A percentile compares a stretch with the other conserved stretches of the same genome.
phyloP scores from a whole-genome alignment of 2,888 invertebrate genomes.

The Tillus elongatus region DNA sequence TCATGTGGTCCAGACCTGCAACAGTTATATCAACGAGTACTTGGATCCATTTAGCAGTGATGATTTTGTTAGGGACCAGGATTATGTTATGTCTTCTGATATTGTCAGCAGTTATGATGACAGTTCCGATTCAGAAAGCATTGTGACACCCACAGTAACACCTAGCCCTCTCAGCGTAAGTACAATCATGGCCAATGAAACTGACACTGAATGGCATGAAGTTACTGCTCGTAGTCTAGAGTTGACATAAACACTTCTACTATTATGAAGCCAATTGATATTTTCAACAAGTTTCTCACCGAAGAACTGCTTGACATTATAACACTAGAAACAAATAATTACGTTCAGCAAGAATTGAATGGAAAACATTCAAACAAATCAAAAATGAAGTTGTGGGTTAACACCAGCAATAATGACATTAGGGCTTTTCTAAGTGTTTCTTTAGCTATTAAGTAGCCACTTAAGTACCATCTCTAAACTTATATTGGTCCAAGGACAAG shows the following conservation, averaged over 20 bases:
- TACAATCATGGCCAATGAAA: background rate
- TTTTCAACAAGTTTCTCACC: background rate
- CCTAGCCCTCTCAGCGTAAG: too few species aligned
- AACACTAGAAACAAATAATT: background rate
- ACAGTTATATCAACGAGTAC: too few species aligned
- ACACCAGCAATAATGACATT: background rate
- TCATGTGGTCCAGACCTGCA: too few species aligned
- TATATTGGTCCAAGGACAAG: constrained; percentile 9
- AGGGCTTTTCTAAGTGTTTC: background rate
- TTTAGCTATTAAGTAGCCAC: background rate
- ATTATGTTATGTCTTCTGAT: background rate
- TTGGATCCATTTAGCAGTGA: constrained; percentile 1
- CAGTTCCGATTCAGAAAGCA: background rate
- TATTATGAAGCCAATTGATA: background rate
- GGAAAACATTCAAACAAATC: background rate
- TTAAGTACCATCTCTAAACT: constrained; percentile 7
- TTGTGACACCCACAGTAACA: too few species aligned
- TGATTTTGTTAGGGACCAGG: background rate
- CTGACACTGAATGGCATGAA: background rate
- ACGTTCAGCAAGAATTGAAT: background rate
- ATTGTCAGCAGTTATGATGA: background rate
- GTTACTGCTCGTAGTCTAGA: background rate
- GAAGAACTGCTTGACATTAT: background rate
- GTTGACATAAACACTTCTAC: background rate
- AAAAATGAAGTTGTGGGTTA: background rate